Percentiles rank a stretch among this genome's conserved stretches.
phyloP scores from a whole-genome alignment of 1,140 invertebrate genomes.

The Drosophila kurseongensis region DNA sequence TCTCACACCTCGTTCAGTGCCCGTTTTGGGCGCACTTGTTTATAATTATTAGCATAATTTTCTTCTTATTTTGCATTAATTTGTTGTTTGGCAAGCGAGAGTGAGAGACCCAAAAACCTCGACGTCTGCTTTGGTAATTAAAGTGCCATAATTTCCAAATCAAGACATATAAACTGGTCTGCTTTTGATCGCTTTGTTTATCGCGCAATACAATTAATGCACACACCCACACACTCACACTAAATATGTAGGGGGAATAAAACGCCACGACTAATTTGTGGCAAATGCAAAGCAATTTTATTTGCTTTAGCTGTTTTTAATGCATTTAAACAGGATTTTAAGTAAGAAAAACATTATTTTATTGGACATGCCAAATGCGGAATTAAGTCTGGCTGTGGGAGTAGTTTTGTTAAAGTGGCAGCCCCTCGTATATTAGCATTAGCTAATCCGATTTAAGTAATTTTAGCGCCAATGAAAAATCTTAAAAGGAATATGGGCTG shows the following conservation, averaged over 20 bases:
- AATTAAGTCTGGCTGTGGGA: constrained; percentile 8
- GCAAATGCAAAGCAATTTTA: constrained; percentile 50
- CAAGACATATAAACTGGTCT: constrained; percentile 61
- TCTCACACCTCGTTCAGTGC: constrained; percentile 23
- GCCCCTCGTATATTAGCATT: background rate
- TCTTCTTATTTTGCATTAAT: constrained; percentile 77
- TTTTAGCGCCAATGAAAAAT: background rate
- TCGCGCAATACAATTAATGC: constrained; percentile 55
- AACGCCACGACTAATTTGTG: constrained; percentile 37
- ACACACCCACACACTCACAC: constrained; percentile 11
- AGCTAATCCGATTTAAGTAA: background rate
- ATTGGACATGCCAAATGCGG: constrained; percentile 19
- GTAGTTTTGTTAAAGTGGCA: constrained; percentile 3
- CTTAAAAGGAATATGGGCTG: background rate
- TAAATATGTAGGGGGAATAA: constrained; percentile 7
- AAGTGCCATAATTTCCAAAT: constrained; percentile 68
- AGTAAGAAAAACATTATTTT: constrained; percentile 27
- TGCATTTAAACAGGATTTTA: constrained; percentile 38
- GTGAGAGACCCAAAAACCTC: constrained; percentile 8
- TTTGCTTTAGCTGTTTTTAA: constrained; percentile 32
- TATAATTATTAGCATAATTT: constrained; percentile 83
- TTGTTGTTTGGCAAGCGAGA: constrained; percentile 27
- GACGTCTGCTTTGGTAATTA: constrained; percentile 69
- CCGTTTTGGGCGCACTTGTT: constrained; percentile 60
- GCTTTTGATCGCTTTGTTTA: constrained; percentile 61